phyloP scores from a whole-genome alignment of 2,113 vertebrate species.

The Okapia johnstoni region DNA sequence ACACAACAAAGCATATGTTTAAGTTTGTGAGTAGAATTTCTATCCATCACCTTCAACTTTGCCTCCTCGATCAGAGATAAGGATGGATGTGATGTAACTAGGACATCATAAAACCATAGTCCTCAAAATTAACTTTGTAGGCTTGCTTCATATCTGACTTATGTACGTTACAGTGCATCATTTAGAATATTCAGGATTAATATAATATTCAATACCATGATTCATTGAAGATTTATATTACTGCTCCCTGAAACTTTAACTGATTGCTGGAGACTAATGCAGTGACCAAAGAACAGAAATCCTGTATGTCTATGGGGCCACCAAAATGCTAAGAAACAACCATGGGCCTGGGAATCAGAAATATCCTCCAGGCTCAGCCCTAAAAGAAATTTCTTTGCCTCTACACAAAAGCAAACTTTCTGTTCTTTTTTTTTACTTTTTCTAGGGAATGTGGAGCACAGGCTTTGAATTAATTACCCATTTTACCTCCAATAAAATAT shows the following conservation, averaged over 20 bases:
- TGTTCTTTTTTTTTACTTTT: background rate
- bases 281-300: background rate
- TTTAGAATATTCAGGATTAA: background rate
- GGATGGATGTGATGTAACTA: background rate
- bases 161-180: background rate
- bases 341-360: background rate
- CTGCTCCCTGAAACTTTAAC: background rate
- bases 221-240: background rate
- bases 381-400: background rate
- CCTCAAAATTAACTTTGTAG: background rate
- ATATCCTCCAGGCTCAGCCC: background rate
- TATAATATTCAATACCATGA: background rate
- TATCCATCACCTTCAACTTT: background rate
- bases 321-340: background rate
- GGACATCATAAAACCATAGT: background rate
- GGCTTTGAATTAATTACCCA: background rate
- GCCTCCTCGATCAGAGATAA: background rate
- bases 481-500: background rate
- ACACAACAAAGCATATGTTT: background rate
- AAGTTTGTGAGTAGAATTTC: background rate
- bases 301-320: background rate
- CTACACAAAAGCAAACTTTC: background rate
- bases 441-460: accelerated
- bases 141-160: background rate
- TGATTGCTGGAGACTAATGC: background rate